Evolutionary conservation across 2,113 vertebrate genomes (phyloP).

Genomic region (Anseranas semipalmata): DNA sequence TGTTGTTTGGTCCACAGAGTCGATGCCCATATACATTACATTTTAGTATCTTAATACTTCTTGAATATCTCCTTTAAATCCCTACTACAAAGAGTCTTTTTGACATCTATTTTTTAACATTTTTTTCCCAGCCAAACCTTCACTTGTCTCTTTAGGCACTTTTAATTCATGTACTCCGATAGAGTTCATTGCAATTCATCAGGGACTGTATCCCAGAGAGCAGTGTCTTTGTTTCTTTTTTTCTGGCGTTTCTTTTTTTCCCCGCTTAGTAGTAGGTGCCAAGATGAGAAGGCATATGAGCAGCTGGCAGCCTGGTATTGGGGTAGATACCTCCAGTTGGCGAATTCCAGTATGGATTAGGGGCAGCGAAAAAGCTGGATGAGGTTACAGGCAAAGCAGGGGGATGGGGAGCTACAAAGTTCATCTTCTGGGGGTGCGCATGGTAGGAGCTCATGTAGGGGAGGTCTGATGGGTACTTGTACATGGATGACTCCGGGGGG

Average conservation of each 20-base stretch:
- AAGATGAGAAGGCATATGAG: conserved; percentile 89
- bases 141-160: conserved; percentile 73
- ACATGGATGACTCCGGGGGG: conserved; percentile 86
- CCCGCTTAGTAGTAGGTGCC: conserved; percentile 87
- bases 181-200: conserved; percentile 48
- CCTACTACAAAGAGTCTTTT: conserved; percentile 62
- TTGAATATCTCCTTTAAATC: conserved; percentile 53
- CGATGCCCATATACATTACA: conserved; percentile 57
- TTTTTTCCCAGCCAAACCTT: conserved; percentile 25
- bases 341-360: conserved; percentile 90
- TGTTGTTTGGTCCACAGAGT: conserved; percentile 62
- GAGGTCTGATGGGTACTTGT: conserved; percentile 90
- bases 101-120: conserved; percentile 19
- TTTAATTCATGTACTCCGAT: conserved; percentile 57
- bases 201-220: conserved; percentile 10
- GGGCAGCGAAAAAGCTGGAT: conserved; percentile 85
- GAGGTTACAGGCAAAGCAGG: conserved; percentile 85
- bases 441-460: conserved; percentile 90
- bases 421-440: conserved; percentile 89
- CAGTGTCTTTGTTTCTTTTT: conserved; percentile 28
- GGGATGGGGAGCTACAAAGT: conserved; percentile 87
- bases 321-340: conserved; percentile 87
- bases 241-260: neutral
- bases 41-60: conserved; percentile 67
- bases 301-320: conserved; percentile 83